These are phyloP conservation scores for Eristalinus sepulchralis DNA, from an alignment of 2,888 invertebrate species.

Conservation along the genomic window DNA sequence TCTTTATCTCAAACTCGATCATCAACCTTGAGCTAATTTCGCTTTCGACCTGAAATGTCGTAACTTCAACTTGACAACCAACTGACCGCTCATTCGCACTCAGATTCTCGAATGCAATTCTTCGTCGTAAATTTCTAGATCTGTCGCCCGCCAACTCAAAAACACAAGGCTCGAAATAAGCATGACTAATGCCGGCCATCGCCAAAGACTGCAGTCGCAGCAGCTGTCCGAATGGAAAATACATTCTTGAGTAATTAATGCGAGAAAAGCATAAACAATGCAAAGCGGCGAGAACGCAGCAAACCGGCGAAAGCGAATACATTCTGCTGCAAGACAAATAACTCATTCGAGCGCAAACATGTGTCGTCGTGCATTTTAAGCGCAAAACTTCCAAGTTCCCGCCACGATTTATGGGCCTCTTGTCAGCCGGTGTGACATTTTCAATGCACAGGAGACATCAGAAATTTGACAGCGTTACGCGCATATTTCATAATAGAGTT, in stretches of 20 bases:
- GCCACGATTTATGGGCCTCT: constrained; percentile 35
- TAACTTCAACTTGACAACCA: neutral
- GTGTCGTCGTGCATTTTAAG: constrained; percentile 35
- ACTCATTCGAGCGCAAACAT: constrained; percentile 6
- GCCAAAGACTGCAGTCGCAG: neutral
- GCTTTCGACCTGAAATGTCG: neutral
- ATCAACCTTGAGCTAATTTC: neutral
- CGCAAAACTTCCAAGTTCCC: constrained; percentile 11
- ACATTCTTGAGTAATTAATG: neutral
- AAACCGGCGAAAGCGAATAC: neutral
- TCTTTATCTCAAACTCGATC: neutral
- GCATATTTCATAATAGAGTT: neutral
- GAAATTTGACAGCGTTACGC: constrained; percentile 29
- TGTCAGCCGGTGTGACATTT: neutral
- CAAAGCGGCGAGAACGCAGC: neutral
- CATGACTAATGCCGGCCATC: neutral
- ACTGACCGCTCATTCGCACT: neutral
- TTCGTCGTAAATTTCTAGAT: neutral
- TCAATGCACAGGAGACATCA: constrained; percentile 24
- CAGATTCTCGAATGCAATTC: neutral
- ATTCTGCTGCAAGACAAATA: neutral
- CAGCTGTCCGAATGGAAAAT: neutral
- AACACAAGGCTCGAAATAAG: neutral
- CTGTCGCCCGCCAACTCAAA: neutral
- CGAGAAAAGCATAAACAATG: neutral